Percentiles rank a stretch among this genome's conserved stretches.
Evolutionary conservation across 1,140 invertebrate genomes (phyloP).

Genomic region (Acyrthosiphon pisum): DNA sequence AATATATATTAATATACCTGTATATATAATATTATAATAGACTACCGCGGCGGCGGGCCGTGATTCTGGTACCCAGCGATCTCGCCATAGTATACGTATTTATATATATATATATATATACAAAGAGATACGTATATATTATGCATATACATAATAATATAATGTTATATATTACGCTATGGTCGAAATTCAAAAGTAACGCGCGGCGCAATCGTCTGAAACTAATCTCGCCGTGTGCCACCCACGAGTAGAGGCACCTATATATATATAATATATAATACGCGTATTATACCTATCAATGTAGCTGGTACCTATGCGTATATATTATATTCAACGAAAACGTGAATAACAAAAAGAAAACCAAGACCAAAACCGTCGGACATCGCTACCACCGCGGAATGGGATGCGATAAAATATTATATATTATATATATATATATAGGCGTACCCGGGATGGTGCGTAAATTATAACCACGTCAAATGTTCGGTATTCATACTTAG

Average conservation of each 20-base stretch:
- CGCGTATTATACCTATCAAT: background rate
- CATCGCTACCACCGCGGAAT: background rate
- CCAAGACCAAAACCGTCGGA: background rate
- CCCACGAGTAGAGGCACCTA: background rate
- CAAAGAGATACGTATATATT: no score
- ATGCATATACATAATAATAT: background rate
- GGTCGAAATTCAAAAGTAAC: constrained; percentile 26
- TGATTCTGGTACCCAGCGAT: background rate
- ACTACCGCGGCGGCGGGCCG: background rate
- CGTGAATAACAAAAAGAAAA: constrained; percentile 14
- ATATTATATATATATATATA: background rate
- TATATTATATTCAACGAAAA: background rate
- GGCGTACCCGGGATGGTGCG: background rate
- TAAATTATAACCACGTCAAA: constrained; percentile 2
- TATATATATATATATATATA: background rate
- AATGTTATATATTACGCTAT: constrained; percentile 15
- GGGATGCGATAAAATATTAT: background rate
- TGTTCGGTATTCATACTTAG: background rate
- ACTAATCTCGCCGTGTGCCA: constrained; percentile 22
- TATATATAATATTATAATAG: background rate
- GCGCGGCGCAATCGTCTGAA: constrained; percentile 18
- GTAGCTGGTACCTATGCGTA: background rate
- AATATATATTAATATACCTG: no score
- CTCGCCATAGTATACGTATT: background rate
- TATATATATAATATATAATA: background rate